These are phyloP conservation scores for Seladonia tumulorum DNA, from an alignment of 2,888 invertebrate species.

Conservation along the genomic window DNA sequence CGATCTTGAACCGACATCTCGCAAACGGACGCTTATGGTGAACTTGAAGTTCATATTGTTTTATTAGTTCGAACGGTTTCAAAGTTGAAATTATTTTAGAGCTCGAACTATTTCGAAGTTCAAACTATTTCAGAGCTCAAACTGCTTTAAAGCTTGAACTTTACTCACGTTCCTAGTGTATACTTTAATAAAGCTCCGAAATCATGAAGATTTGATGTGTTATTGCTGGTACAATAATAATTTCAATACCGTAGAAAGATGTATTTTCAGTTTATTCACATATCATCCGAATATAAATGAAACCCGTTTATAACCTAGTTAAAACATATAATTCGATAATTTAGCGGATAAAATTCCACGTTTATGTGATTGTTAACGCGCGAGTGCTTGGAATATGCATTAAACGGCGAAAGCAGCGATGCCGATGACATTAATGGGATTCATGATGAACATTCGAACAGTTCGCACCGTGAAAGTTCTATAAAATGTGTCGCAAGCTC, in stretches of 20 bases:
- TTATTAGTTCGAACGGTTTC: background rate
- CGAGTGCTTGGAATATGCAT: background rate
- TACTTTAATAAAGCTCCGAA: background rate
- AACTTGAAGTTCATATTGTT: background rate
- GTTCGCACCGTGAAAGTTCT: background rate
- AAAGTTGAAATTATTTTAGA: background rate
- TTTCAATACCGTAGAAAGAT: background rate
- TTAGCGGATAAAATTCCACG: background rate
- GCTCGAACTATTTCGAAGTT: background rate
- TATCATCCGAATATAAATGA: background rate
- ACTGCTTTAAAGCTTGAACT: background rate
- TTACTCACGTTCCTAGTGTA: background rate
- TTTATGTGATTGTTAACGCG: background rate
- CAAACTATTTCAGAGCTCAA: background rate
- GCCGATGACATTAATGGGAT: slow-evolving; percentile 28
- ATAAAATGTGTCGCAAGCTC: background rate
- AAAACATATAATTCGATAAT: background rate
- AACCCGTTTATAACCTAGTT: background rate
- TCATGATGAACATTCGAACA: slow-evolving; percentile 9
- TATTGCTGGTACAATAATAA: background rate
- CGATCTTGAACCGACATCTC: background rate
- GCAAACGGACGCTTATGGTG: background rate
- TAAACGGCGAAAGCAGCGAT: slow-evolving; percentile 5
- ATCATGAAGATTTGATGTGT: background rate
- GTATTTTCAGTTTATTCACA: background rate